Conservation (phyloP, 2,113 vertebrate genomes). For the Crotophaga sulcirostris region DNA sequence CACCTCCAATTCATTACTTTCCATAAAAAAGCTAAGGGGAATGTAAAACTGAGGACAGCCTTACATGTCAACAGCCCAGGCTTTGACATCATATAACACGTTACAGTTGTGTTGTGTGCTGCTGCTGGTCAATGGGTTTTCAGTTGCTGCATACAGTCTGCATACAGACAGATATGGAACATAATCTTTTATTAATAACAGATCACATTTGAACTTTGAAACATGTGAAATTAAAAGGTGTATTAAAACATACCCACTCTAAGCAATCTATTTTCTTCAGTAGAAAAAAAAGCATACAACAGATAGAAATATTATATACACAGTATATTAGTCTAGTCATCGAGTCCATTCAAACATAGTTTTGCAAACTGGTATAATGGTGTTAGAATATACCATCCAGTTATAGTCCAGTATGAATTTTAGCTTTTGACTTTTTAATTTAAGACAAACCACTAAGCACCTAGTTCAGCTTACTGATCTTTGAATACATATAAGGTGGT, state of each 20-base stretch:
- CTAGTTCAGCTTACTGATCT: not conserved
- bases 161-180: not conserved
- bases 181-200: slow-evolving; percentile 72
- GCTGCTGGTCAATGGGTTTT: not conserved
- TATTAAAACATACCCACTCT: slow-evolving; percentile 82
- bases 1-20: not conserved
- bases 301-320: slow-evolving; percentile 69
- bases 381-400: not conserved
- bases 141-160: not conserved
- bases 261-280: slow-evolving; percentile 66
- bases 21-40: not conserved
- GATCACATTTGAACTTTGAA: slow-evolving; percentile 43
- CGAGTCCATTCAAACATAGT: not conserved
- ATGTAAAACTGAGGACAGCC: not conserved
- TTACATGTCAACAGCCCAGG: not conserved
- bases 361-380: not conserved
- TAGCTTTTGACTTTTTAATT: not conserved
- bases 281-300: slow-evolving; percentile 61
- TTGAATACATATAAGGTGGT: not conserved
- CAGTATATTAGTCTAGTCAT: slow-evolving; percentile 63
- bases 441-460: not conserved
- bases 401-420: not conserved
- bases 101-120: not conserved
- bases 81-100: not conserved
- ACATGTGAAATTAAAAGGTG: slow-evolving; percentile 64